Evolutionary conservation across 2,113 vertebrate species (phyloP).

Genomic region (Drymodes brunneopygia): DNA sequence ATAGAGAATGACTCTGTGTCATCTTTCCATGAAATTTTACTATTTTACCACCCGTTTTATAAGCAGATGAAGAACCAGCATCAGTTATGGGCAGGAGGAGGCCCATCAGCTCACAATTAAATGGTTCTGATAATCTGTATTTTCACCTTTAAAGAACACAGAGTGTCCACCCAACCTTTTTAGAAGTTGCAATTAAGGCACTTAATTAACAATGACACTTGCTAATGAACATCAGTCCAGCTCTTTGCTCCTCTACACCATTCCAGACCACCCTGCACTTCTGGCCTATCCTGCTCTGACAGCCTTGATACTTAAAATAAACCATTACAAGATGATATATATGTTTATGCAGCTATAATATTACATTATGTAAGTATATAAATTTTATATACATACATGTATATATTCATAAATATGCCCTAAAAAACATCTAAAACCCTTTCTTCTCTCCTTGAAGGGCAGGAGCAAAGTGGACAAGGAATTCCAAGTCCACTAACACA

Average conservation of each 20-base stretch:
- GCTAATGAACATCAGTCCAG: background rate
- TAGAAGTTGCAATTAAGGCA: background rate
- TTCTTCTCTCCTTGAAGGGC: background rate
- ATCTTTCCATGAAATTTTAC: background rate
- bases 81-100: background rate
- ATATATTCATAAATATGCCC: accelerated
- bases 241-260: background rate
- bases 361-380: too few relatives aligned
- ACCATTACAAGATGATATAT: too few relatives aligned
- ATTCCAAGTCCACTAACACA: background rate
- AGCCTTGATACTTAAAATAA: background rate
- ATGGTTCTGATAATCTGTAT: background rate
- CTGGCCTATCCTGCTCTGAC: background rate
- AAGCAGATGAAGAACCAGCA: background rate
- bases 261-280: background rate
- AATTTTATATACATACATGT: accelerated
- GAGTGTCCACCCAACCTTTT: background rate
- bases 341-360: background rate
- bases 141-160: background rate
- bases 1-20: background rate
- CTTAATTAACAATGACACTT: background rate
- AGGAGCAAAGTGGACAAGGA: background rate
- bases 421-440: background rate
- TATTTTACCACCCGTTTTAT: background rate
- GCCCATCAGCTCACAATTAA: background rate